Conservation (phyloP, 2,888 invertebrate genomes). For the Lepidochrysops patricia region DNA sequence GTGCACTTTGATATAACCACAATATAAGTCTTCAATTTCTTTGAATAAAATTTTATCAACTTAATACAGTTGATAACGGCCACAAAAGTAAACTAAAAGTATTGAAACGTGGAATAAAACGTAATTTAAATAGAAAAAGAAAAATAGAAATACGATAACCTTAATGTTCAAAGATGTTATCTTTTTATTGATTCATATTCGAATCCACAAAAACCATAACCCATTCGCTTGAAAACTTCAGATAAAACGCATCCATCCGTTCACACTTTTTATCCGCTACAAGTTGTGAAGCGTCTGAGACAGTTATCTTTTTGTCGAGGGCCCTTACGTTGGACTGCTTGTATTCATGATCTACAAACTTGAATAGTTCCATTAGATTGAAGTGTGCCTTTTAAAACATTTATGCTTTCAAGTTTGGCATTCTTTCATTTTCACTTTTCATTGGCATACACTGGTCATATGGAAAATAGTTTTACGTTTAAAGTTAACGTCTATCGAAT, state of each 20-base stretch:
- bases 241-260: slow-evolving; percentile 3
- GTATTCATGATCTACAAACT: slow-evolving; percentile 8
- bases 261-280: slow-evolving; percentile 10
- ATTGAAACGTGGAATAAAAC: too few relatives aligned
- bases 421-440: not conserved
- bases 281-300: slow-evolving; percentile 12
- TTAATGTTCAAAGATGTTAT: not conserved
- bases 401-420: slow-evolving; percentile 3
- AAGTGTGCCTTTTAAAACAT: slow-evolving; percentile 3
- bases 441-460: not conserved
- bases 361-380: slow-evolving; percentile 3
- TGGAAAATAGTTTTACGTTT: too few relatives aligned
- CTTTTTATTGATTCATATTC: not conserved
- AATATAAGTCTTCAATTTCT: not conserved
- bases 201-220: slow-evolving; percentile 8
- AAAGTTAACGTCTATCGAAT: too few relatives aligned
- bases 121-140: not conserved
- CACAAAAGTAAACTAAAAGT: too few relatives aligned
- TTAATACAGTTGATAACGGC: too few relatives aligned
- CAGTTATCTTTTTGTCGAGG: slow-evolving; percentile 11
- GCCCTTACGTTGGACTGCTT: slow-evolving; percentile 4
- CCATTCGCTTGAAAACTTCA: slow-evolving; percentile 3
- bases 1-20: not conserved
- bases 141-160: not conserved
- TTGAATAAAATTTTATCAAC: not conserved